A percentile compares a stretch with the other conserved stretches of the same genome.
phyloP scores from a whole-genome alignment of 2,888 invertebrate genomes.

The Nomada ruficornis region DNA sequence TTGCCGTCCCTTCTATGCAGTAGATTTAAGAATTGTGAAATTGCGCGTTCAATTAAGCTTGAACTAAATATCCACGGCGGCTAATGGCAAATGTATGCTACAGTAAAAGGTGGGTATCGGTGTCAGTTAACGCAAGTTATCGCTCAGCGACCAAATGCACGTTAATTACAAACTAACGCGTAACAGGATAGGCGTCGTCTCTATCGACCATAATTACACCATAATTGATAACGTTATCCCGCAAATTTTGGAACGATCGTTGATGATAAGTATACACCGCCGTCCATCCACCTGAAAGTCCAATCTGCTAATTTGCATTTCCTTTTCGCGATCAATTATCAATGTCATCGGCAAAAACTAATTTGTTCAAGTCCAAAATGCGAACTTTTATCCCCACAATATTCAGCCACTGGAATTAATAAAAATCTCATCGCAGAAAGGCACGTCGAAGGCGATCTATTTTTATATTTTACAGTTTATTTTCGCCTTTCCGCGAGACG shows the following conservation, averaged over 20 bases:
- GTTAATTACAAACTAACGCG: conserved; percentile 18
- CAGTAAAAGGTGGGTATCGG: background rate
- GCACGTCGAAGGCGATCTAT: conserved; percentile 35
- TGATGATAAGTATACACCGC: conserved; percentile 2
- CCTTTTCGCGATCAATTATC: background rate
- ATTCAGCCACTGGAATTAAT: conserved; percentile 17
- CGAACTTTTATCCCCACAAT: background rate
- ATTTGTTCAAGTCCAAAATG: background rate
- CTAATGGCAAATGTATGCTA: too few relatives aligned
- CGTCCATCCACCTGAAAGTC: background rate
- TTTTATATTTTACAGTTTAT: conserved; percentile 39
- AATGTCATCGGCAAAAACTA: background rate
- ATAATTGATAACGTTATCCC: conserved; percentile 46
- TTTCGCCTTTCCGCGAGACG: conserved; percentile 41
- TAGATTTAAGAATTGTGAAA: too few relatives aligned
- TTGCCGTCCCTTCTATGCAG: too few relatives aligned
- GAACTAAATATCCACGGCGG: too few relatives aligned
- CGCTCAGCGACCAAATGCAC: conserved; percentile 3
- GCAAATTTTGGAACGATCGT: conserved; percentile 10
- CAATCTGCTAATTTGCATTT: background rate
- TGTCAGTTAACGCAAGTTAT: conserved; percentile 25
- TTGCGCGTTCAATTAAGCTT: too few relatives aligned
- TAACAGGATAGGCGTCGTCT: conserved; percentile 6
- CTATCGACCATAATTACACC: conserved; percentile 38
- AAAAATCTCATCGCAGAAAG: conserved; percentile 10